Conservation (phyloP, 1,140 invertebrate genomes). For the Leptinotarsa texana region DNA sequence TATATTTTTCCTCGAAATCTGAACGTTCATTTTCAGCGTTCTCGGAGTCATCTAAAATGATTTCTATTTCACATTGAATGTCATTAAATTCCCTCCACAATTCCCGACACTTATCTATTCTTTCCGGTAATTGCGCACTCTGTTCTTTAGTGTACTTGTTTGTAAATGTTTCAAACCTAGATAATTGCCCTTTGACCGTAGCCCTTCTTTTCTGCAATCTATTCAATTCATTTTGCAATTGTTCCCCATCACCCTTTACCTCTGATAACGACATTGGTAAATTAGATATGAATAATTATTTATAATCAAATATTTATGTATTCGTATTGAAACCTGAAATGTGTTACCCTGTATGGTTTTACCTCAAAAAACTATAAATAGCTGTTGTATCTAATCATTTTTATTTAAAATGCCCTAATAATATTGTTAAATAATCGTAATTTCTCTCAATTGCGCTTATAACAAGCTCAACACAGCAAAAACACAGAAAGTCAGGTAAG, state of each 20-base stretch:
- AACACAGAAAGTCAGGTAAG: too few relatives aligned
- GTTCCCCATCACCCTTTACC: too few relatives aligned
- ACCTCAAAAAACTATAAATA: too few relatives aligned
- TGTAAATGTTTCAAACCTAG: not conserved
- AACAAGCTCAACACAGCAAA: too few relatives aligned
- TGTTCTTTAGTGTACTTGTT: not conserved
- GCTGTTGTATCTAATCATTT: too few relatives aligned
- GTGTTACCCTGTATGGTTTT: too few relatives aligned
- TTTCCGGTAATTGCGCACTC: not conserved
- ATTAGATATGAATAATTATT: not conserved
- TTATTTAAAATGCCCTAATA: too few relatives aligned
- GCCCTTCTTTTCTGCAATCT: not conserved
- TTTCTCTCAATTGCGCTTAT: too few relatives aligned
- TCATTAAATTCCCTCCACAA: not conserved
- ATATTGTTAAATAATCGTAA: too few relatives aligned
- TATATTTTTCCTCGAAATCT: not conserved
- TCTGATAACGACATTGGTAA: not conserved
- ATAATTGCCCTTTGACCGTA: not conserved
- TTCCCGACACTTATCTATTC: conserved; percentile 5
- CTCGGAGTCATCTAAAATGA: conserved; percentile 4
- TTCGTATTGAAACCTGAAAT: too few relatives aligned
- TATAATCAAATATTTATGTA: too few relatives aligned
- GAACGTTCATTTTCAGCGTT: not conserved
- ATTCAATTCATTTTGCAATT: not conserved
- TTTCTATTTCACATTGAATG: not conserved